A percentile compares a stretch with the other conserved stretches of the same genome.
Evolutionary conservation across 2,888 invertebrate genomes (phyloP).

Genomic region (Anagyrus pseudococci): DNA sequence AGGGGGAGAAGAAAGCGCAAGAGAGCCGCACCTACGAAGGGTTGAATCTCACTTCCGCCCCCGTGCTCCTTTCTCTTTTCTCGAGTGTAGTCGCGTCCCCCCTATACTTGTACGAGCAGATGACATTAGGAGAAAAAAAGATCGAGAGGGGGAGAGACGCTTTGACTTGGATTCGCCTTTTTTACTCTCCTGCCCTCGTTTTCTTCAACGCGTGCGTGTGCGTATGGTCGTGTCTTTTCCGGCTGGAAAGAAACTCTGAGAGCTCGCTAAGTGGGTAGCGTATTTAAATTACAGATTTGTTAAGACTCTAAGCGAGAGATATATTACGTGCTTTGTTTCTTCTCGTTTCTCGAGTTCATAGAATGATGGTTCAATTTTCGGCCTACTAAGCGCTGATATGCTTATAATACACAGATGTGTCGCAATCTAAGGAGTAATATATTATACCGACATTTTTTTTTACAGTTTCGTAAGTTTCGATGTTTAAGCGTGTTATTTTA

Average conservation of each 20-base stretch:
- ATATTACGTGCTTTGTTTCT: background rate
- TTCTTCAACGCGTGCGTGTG: background rate
- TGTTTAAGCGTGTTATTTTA: background rate
- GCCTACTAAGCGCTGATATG: no score
- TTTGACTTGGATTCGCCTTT: constrained; percentile 18
- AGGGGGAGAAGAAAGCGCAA: constrained; percentile 10
- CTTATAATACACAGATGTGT: no score
- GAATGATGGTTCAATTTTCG: no score
- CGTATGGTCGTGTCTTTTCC: background rate
- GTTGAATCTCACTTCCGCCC: constrained; percentile 40
- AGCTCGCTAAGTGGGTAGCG: constrained; percentile 22
- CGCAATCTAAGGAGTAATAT: no score
- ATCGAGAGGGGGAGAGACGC: background rate
- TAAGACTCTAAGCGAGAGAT: no score
- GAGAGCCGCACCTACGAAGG: constrained; percentile 34
- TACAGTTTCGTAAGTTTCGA: no score
- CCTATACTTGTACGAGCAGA: no score
- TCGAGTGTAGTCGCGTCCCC: constrained; percentile 22
- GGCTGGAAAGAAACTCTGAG: constrained; percentile 3
- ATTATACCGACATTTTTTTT: no score
- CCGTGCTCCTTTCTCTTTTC: no score
- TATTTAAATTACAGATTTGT: constrained; percentile 15
- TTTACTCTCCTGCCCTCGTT: background rate
- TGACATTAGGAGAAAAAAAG: constrained; percentile 25
- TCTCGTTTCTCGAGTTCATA: no score